Conservation (phyloP, 2,888 invertebrate species). For the Sepiola atlantica region DNA sequence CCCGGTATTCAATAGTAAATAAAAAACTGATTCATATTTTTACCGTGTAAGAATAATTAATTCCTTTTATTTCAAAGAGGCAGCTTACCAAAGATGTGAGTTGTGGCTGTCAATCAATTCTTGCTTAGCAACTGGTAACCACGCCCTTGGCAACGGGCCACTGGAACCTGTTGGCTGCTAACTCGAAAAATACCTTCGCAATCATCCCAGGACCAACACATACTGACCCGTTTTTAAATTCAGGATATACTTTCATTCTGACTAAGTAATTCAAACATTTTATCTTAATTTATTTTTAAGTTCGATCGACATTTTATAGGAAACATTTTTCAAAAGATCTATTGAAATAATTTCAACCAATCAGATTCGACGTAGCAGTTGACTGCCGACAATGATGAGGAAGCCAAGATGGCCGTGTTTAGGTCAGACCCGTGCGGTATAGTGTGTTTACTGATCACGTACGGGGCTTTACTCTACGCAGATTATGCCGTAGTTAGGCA, state of each 20-base stretch:
- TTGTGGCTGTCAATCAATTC: slow-evolving; percentile 12
- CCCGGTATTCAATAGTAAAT: background rate
- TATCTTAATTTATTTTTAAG: background rate
- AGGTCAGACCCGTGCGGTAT: slow-evolving; percentile 89
- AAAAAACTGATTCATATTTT: background rate
- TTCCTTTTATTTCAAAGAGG: background rate
- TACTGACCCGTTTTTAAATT: background rate
- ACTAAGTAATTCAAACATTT: background rate
- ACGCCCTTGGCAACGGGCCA: slow-evolving; percentile 34
- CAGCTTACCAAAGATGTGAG: background rate
- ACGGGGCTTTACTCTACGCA: slow-evolving; percentile 86
- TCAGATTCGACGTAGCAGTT: background rate
- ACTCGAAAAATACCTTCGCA: background rate
- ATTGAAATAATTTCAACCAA: slow-evolving; percentile 38
- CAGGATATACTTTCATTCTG: background rate
- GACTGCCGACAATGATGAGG: slow-evolving; percentile 45
- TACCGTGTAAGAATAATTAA: background rate
- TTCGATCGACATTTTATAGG: background rate
- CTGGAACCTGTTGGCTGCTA: background rate
- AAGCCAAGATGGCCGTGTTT: slow-evolving; percentile 78
- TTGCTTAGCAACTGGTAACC: slow-evolving; percentile 32
- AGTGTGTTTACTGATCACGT: slow-evolving; percentile 86
- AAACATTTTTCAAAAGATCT: background rate
- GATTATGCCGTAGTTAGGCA: slow-evolving; percentile 90
- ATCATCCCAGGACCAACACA: no score